Conservation (phyloP, 2,797 vertebrate genomes). For the Enteromius radiatus region DNA sequence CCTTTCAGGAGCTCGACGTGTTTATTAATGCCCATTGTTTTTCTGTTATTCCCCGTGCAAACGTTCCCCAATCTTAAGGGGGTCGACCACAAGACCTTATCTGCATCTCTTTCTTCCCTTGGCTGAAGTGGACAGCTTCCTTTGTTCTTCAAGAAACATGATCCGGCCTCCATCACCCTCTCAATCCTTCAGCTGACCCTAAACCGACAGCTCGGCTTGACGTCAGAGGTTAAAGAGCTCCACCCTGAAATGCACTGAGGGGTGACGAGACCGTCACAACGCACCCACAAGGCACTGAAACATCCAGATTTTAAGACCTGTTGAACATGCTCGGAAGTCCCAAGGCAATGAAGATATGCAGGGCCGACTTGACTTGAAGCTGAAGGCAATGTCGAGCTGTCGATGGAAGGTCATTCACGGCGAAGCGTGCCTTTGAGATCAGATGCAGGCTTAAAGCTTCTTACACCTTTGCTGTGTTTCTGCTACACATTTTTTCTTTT, state of each 20-base stretch:
- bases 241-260: constrained; percentile 26
- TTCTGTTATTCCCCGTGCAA: constrained; percentile 3
- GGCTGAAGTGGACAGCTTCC: constrained; percentile 33
- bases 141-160: constrained; percentile 39
- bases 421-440: constrained; percentile 4
- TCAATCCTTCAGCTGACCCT: constrained; percentile 19
- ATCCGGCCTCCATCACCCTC: constrained; percentile 26
- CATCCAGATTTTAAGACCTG: constrained; percentile 1
- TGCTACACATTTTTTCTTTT: neutral
- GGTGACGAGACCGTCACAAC: neutral
- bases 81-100: neutral
- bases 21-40: constrained; percentile 26
- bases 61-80: neutral
- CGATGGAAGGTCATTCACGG: neutral
- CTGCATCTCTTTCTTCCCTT: constrained; percentile 7
- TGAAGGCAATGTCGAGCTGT: neutral
- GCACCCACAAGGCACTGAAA: constrained; percentile 31
- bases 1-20: constrained; percentile 15
- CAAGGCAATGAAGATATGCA: constrained; percentile 6
- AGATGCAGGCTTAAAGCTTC: neutral
- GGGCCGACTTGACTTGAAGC: neutral
- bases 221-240: constrained; percentile 24
- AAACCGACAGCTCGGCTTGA: neutral
- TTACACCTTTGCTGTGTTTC: neutral
- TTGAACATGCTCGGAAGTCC: constrained; percentile 2